Percentiles rank a stretch among this genome's conserved stretches.
Evolutionary conservation across 2,888 invertebrate genomes (phyloP).

Genomic region (Teleiodes luculella): DNA sequence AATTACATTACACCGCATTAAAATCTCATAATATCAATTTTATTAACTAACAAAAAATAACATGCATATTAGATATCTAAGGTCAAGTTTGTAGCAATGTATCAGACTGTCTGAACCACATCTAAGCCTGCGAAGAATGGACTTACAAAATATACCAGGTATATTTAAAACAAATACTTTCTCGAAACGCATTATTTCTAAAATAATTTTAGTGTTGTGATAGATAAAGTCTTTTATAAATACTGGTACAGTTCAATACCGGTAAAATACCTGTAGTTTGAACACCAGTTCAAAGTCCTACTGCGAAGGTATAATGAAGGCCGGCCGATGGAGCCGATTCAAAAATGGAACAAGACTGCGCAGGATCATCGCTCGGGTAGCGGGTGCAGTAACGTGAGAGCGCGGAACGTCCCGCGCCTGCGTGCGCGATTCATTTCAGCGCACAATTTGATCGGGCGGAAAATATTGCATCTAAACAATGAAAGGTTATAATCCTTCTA

Average conservation of each 20-base stretch:
- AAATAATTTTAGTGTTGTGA: too few species aligned
- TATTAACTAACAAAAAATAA: slow-evolving; percentile 66
- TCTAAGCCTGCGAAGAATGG: too few species aligned
- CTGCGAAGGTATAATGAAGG: slow-evolving; percentile 70
- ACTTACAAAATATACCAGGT: too few species aligned
- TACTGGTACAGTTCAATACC: too few species aligned
- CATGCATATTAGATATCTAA: slow-evolving; percentile 72
- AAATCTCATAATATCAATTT: slow-evolving; percentile 59
- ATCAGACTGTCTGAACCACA: slow-evolving; percentile 71
- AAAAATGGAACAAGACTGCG: slow-evolving; percentile 66
- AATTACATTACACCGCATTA: slow-evolving; percentile 70
- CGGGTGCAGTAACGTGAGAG: slow-evolving; percentile 55
- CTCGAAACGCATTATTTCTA: too few species aligned
- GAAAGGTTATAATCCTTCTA: too few species aligned
- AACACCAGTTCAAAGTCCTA: too few species aligned
- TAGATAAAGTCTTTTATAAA: slow-evolving; percentile 34
- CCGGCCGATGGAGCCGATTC: slow-evolving; percentile 61
- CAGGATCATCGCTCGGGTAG: slow-evolving; percentile 71
- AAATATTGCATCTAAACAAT: too few species aligned
- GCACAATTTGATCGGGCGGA: neutral
- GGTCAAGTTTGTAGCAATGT: slow-evolving; percentile 66
- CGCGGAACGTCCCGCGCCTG: slow-evolving; percentile 24
- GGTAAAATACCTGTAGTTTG: too few species aligned
- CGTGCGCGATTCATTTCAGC: neutral
- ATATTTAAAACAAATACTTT: too few species aligned